Percentiles rank a stretch among this genome's conserved stretches.
phyloP scores from a whole-genome alignment of 2,888 invertebrate genomes.

The Dromius quadrimaculatus region DNA sequence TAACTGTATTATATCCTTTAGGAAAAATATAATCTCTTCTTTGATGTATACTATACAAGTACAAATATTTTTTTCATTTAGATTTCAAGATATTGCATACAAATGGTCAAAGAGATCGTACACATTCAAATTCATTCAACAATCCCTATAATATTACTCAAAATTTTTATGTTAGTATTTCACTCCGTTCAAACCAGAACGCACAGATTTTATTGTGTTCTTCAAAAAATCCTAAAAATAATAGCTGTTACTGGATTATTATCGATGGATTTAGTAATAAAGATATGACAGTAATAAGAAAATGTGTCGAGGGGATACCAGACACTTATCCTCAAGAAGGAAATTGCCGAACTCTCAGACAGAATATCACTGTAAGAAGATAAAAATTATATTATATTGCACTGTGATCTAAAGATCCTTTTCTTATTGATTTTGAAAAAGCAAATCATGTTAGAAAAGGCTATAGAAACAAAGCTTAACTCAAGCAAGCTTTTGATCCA shows the following conservation, averaged over 20 bases:
- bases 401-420: no score
- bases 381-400: no score
- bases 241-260: conserved; percentile 38
- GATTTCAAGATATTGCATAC: neutral
- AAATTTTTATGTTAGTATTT: conserved; percentile 22
- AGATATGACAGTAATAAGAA: conserved; percentile 11
- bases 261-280: conserved; percentile 20
- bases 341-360: no score
- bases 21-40: no score
- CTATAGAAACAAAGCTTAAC: neutral
- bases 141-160: neutral
- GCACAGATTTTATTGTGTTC: conserved; percentile 33
- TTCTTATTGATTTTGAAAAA: no score
- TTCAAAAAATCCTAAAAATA: neutral
- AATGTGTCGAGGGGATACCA: conserved; percentile 26
- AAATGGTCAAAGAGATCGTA: neutral
- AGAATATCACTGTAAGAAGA: conserved; percentile 8
- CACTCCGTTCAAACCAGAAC: conserved; percentile 16
- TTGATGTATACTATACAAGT: no score
- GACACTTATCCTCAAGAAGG: conserved; percentile 10
- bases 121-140: neutral
- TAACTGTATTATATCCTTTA: no score
- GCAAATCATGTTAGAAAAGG: no score
- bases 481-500: neutral
- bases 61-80: no score